Evolutionary conservation across 2,797 vertebrate species (phyloP).

Genomic region (Pipistrellus pipistrellus): DNA sequence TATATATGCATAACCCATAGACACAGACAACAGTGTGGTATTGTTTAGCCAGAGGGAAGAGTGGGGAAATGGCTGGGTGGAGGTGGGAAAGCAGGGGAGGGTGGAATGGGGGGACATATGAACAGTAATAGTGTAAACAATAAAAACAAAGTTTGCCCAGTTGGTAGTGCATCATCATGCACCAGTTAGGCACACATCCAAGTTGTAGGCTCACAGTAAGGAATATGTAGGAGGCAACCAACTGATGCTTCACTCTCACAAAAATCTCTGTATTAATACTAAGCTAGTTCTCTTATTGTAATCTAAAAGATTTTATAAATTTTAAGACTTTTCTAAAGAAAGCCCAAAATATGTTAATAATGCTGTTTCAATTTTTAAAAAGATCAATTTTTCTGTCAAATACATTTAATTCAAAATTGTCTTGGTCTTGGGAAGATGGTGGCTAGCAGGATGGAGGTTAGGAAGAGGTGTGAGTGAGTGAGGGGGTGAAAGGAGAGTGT

Average conservation of each 20-base stretch:
- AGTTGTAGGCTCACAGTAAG: neutral
- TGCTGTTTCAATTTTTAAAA: neutral
- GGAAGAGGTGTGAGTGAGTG: too few species aligned
- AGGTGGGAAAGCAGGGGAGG: neutral
- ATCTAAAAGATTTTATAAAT: neutral
- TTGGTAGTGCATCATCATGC: neutral
- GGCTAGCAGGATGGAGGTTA: too few species aligned
- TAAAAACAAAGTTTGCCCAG: neutral
- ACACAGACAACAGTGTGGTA: neutral
- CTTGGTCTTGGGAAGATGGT: too few species aligned
- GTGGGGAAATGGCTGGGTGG: neutral
- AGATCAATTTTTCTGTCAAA: neutral
- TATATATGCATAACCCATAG: neutral
- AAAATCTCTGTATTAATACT: neutral
- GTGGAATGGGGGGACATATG: neutral
- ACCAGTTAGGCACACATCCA: neutral
- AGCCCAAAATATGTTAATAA: neutral
- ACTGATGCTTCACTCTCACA: neutral
- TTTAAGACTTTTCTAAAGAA: neutral
- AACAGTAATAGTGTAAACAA: neutral
- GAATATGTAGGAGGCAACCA: neutral
- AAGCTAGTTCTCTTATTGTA: neutral
- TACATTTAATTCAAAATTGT: neutral
- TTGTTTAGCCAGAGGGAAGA: neutral
- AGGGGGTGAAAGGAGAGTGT: too few species aligned